phyloP scores from a whole-genome alignment of 2,888 invertebrate genomes.

The Spisula solida region DNA sequence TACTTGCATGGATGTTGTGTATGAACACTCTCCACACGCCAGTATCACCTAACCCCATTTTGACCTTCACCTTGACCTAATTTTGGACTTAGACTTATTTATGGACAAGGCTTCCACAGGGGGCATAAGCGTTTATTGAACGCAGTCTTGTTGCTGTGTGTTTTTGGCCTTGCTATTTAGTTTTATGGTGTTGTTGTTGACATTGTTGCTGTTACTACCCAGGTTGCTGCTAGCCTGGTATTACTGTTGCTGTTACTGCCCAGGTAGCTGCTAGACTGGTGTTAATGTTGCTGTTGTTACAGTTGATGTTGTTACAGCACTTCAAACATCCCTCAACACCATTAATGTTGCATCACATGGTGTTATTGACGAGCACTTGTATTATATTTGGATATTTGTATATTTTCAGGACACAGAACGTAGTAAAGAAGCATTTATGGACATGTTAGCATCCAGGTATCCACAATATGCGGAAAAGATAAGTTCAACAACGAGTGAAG shows the following conservation, averaged over 20 bases:
- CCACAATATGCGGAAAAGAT: slow-evolving; percentile 82
- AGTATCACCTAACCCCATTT: too few relatives aligned
- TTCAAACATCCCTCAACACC: neutral
- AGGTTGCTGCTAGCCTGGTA: neutral
- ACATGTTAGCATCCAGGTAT: slow-evolving; percentile 80
- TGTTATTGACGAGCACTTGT: neutral
- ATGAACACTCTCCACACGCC: too few relatives aligned
- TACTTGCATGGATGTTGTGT: too few relatives aligned
- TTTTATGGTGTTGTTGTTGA: neutral
- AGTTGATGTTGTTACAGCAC: neutral
- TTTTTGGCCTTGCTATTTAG: too few relatives aligned
- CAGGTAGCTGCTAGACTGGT: too few relatives aligned
- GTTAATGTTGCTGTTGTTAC: neutral
- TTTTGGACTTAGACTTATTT: too few relatives aligned
- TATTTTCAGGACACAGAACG: slow-evolving; percentile 80
- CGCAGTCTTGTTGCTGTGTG: too few relatives aligned
- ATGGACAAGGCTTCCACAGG: too few relatives aligned
- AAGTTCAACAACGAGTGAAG: slow-evolving; percentile 75
- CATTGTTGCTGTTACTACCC: neutral
- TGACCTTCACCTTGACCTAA: too few relatives aligned
- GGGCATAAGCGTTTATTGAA: too few relatives aligned
- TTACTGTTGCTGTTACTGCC: neutral
- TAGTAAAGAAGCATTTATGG: slow-evolving; percentile 82
- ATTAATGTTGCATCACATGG: neutral
- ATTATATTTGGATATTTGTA: slow-evolving; percentile 1